Base-by-base conservation (phyloP, 2,888 invertebrate species). In the Panorpa germanica region DNA sequence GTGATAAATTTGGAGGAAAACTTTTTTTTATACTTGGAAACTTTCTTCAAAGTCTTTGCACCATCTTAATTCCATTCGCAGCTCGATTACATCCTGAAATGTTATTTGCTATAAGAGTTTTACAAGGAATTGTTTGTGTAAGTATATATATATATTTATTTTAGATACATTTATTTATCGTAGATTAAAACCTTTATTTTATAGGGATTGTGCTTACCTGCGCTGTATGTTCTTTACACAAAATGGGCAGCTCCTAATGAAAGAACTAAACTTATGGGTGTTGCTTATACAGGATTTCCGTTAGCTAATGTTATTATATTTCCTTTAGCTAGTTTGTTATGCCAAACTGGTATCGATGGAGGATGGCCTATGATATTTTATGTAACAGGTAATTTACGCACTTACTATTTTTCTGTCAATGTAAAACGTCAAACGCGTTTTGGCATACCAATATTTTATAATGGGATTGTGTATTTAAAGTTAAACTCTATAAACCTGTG, bases 321-420 rank as follows among this genome's bases (percentile, higher is more conserved):
- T 38, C 67, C 70, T 0, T 36, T 69, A 13, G 56, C 64, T 4
- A 65, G 62, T 13, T 49, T 59, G 11, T 45, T 73, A 5, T 70
- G 70, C 42, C 49, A 59, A 34, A 57, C 57, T 32, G 60, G 58
- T 3, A 55, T 57, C 37, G 55, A 51, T 37, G 60, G 58, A 5
- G 65, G 69, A 9, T 71, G 71, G 71, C 57, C 60, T 3, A 54
- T 57, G 7, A 60, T 67, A 4, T 71, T 70, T 46, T 70, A 70
- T 44, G 47, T 60, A 7, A 47, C 66, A 29, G 63, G 63, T 53
- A 45, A 39, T 31, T 21, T 6, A 31, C n/a, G n/a, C n/a, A n/a
- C n/a, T n/a, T n/a, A n/a, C n/a, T n/a, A n/a, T n/a, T n/a, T n/a
- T n/a, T n/a, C n/a, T n/a, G n/a, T n/a, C n/a, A n/a, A n/a, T n/a